Evolutionary conservation across 2,888 invertebrate species (phyloP).

Genomic region (Ellobium chinense): DNA sequence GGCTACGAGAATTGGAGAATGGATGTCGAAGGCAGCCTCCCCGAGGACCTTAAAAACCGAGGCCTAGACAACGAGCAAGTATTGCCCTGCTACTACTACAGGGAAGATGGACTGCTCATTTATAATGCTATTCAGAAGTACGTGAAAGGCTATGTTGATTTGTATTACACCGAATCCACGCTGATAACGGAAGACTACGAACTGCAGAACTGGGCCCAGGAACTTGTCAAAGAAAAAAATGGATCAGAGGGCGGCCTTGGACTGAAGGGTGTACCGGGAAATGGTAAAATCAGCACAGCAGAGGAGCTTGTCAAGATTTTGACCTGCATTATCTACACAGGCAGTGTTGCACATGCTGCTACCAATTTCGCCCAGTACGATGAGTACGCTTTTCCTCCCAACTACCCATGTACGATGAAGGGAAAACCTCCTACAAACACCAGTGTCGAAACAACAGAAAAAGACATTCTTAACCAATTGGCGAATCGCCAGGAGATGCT

Average conservation of each 20-base stretch:
- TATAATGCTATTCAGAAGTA: background rate
- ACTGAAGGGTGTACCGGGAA: slow-evolving; percentile 63
- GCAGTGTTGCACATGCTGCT: slow-evolving; percentile 70
- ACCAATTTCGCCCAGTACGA: slow-evolving; percentile 74
- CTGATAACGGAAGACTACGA: slow-evolving; percentile 70
- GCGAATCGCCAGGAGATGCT: slow-evolving; percentile 76
- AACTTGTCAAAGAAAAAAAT: slow-evolving; percentile 68
- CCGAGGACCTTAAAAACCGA: slow-evolving; percentile 46
- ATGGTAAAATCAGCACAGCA: slow-evolving; percentile 56
- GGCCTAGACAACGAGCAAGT: background rate
- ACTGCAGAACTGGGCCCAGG: slow-evolving; percentile 76
- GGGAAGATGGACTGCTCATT: background rate
- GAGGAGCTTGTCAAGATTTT: slow-evolving; percentile 60
- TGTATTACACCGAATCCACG: slow-evolving; percentile 18
- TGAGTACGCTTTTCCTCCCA: slow-evolving; percentile 73
- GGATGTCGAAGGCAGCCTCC: slow-evolving; percentile 38
- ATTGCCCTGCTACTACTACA: background rate
- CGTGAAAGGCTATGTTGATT: background rate
- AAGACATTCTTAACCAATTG: slow-evolving; percentile 72
- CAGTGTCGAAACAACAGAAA: slow-evolving; percentile 60
- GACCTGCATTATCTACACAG: slow-evolving; percentile 68
- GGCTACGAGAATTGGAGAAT: slow-evolving; percentile 40
- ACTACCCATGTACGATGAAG: slow-evolving; percentile 68
- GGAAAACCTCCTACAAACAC: slow-evolving; percentile 63
- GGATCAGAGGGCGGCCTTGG: slow-evolving; percentile 64